A percentile compares a stretch with the other conserved stretches of the same genome.
phyloP scores from a whole-genome alignment of 2,113 vertebrate genomes.

The Steatornis caripensis region DNA sequence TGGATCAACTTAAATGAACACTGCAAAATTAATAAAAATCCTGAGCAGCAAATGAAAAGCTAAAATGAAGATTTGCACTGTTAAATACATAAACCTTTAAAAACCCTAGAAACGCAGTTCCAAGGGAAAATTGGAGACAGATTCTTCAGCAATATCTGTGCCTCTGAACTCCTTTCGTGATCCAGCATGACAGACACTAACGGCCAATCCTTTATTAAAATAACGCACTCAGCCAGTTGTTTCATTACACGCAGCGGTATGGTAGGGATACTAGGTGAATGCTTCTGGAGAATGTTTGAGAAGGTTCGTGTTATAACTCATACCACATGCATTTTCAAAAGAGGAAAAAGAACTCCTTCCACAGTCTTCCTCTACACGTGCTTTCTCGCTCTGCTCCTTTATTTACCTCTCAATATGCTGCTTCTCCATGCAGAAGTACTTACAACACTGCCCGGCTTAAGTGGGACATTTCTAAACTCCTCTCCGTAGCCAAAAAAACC shows the following conservation, averaged over 20 bases:
- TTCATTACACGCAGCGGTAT: neutral
- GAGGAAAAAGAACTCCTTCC: neutral
- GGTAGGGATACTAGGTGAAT: neutral
- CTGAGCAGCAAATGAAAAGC: slow-evolving; percentile 2
- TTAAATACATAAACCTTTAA: slow-evolving; percentile 48
- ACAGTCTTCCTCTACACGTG: neutral
- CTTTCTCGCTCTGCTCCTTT: neutral
- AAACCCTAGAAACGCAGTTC: neutral
- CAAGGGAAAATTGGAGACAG: slow-evolving; percentile 24
- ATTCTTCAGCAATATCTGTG: slow-evolving; percentile 4
- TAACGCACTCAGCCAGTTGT: neutral
- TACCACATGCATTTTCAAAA: neutral
- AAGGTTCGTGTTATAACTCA: neutral
- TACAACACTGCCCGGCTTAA: neutral
- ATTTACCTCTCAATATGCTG: neutral
- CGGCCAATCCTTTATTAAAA: neutral
- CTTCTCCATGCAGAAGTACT: neutral
- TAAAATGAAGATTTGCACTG: neutral
- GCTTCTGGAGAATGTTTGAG: neutral
- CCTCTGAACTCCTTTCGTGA: neutral
- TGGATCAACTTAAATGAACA: slow-evolving; percentile 25
- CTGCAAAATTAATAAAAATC: slow-evolving; percentile 20
- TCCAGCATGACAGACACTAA: neutral
- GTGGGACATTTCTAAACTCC: neutral
- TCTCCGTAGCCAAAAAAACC: neutral